Conservation (phyloP, 2,113 vertebrate species). For the Perca fluviatilis region DNA sequence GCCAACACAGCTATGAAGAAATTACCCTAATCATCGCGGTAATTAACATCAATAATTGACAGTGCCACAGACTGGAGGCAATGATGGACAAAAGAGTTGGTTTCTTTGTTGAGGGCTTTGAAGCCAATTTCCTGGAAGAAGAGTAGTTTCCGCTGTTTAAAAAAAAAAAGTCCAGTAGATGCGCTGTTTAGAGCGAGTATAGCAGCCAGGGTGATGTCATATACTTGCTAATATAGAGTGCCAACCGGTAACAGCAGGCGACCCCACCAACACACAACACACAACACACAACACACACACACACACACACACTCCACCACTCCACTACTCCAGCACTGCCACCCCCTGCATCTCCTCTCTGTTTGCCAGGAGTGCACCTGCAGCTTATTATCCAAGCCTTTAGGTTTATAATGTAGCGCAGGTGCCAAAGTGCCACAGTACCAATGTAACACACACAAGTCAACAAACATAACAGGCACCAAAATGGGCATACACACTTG, state of each 20-base stretch:
- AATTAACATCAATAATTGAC: slow-evolving; percentile 79
- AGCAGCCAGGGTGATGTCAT: slow-evolving; percentile 60
- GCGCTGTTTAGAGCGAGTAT: slow-evolving; percentile 19
- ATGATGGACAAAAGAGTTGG: slow-evolving; percentile 26
- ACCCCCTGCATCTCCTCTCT: slow-evolving; percentile 65
- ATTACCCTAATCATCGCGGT: slow-evolving; percentile 75
- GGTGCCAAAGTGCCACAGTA: slow-evolving; percentile 85
- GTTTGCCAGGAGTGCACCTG: slow-evolving; percentile 87
- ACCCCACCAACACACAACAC: slow-evolving; percentile 29
- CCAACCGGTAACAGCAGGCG: slow-evolving; percentile 78
- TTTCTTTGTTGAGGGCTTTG: slow-evolving; percentile 26
- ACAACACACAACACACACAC: slow-evolving; percentile 20
- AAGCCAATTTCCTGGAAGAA: slow-evolving; percentile 40
- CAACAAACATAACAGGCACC: slow-evolving; percentile 63
- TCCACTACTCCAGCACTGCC: slow-evolving; percentile 38
- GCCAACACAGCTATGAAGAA: slow-evolving; percentile 74
- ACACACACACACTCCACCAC: slow-evolving; percentile 20
- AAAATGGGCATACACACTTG: slow-evolving; percentile 68
- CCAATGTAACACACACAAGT: slow-evolving; percentile 62
- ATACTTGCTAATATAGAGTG: slow-evolving; percentile 59
- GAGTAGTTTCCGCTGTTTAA: not conserved
- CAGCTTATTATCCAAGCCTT: slow-evolving; percentile 88
- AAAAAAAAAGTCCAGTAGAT: slow-evolving; percentile 10
- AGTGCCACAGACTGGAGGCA: slow-evolving; percentile 37
- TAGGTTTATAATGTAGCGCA: slow-evolving; percentile 88